phyloP scores from a whole-genome alignment of 2,113 vertebrate genomes.

The Labeo rohita region DNA sequence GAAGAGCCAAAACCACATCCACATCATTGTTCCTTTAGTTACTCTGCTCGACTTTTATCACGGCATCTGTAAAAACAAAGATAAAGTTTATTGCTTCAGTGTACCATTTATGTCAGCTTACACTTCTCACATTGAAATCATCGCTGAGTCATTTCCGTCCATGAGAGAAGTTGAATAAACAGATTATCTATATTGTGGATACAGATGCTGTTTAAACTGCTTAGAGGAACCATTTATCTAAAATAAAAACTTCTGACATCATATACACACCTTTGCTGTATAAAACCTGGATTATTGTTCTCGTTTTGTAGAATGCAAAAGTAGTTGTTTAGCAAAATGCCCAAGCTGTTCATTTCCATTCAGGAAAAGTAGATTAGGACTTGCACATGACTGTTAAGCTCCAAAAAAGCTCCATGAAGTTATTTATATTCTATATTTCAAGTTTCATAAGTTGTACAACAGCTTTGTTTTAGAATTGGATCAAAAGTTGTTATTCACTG shows the following conservation, averaged over 20 bases:
- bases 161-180: constrained; percentile 26
- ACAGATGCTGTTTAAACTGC: neutral
- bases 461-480: neutral
- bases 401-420: neutral
- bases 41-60: constrained; percentile 8
- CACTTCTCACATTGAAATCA: neutral
- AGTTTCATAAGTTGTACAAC: neutral
- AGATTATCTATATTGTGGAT: neutral
- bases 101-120: neutral
- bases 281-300: neutral
- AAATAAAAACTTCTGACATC: neutral
- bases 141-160: neutral
- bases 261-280: neutral
- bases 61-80: constrained; percentile 19
- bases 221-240: neutral
- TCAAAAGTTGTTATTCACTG: neutral
- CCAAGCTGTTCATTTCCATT: neutral
- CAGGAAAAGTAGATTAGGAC: neutral
- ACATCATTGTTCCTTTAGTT: constrained; percentile 42
- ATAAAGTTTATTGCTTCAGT: constrained; percentile 8
- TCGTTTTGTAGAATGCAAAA: neutral
- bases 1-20: constrained; percentile 36
- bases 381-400: neutral
- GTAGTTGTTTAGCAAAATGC: neutral
- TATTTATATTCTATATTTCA: neutral